phyloP scores from a whole-genome alignment of 2,888 invertebrate species.

The Epinotia demarniana region DNA sequence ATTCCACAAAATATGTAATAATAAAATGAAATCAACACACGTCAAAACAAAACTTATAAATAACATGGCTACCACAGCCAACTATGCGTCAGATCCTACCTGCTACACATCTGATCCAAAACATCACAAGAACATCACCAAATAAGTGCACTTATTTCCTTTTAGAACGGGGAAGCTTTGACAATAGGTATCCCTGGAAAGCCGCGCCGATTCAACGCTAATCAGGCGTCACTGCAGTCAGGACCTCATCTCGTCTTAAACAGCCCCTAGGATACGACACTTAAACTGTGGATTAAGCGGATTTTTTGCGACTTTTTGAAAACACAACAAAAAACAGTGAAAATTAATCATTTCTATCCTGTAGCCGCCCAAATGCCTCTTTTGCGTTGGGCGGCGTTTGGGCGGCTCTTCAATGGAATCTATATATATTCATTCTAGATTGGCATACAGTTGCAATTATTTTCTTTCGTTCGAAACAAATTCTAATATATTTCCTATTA shows the following conservation, averaged over 20 bases:
- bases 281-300: slow-evolving; percentile 49
- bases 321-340: too few relatives aligned
- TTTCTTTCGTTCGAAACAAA: too few relatives aligned
- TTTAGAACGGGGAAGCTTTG: neutral
- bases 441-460: too few relatives aligned
- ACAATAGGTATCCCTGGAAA: slow-evolving; percentile 56
- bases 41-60: neutral
- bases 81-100: neutral
- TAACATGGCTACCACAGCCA: neutral
- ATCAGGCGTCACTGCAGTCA: slow-evolving; percentile 68
- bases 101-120: neutral
- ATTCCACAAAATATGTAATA: too few relatives aligned
- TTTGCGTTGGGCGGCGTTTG: too few relatives aligned
- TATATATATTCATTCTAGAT: too few relatives aligned
- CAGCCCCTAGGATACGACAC: slow-evolving; percentile 56
- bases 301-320: too few relatives aligned
- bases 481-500: too few relatives aligned
- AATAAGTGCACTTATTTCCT: neutral
- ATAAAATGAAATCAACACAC: neutral
- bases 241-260: slow-evolving; percentile 77
- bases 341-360: too few relatives aligned
- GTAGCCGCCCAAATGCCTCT: too few relatives aligned
- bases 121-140: neutral
- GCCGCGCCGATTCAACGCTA: slow-evolving; percentile 65
- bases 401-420: too few relatives aligned